Evolutionary conservation across 2,888 invertebrate genomes (phyloP), one percentile per base, ranked within the genome.

Genomic region (Auanema freiburgensis): DNA sequence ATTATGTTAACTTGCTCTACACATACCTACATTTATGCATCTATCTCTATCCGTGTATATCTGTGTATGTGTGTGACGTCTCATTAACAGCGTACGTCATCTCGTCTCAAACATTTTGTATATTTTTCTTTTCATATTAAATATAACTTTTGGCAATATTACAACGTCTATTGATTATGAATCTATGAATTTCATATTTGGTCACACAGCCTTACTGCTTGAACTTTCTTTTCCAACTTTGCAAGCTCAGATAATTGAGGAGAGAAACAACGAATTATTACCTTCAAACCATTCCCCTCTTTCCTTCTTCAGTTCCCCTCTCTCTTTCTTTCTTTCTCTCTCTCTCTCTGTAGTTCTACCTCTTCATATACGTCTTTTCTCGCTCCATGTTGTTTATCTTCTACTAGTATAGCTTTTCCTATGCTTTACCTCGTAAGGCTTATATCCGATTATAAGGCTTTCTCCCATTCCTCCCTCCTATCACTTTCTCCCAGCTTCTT

Each of bases 311-410:
- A 41, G n/a, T 41, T 21, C 53, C 44, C 42, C 16, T 50, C 6
- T 40, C 33, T 16, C 24, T 59, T 53, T 23, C 24, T 59, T 12
- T 59, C n/a, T 25, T 8, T 33, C 33, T 59, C 14, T 59, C 51
- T 16, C 14, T 50, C 14, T 58, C 24, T 24, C 49, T n/a, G 1
- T 40, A 40, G n/a, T 50, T 59, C 42, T 54, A 21, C 42, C 14
- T 43, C 41, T 40, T 25, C 21, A 41, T 42, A 33, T 54, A n/a
- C 44, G 44, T 33, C 42, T n/a, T 50, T 25, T 40, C 33, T 16
- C 24, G 52, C 53, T 23, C n/a, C 54, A 24, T 59, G 33, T 33
- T 33, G 33, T 33, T 33, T 33, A 46, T 18, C 46, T 46, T 46
- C 46, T 46, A 18, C 16, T 18, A 46, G 46, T 46, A 46, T 46